Evolutionary conservation across 2,888 invertebrate species (phyloP).

Genomic region (Melieria crassipennis): DNA sequence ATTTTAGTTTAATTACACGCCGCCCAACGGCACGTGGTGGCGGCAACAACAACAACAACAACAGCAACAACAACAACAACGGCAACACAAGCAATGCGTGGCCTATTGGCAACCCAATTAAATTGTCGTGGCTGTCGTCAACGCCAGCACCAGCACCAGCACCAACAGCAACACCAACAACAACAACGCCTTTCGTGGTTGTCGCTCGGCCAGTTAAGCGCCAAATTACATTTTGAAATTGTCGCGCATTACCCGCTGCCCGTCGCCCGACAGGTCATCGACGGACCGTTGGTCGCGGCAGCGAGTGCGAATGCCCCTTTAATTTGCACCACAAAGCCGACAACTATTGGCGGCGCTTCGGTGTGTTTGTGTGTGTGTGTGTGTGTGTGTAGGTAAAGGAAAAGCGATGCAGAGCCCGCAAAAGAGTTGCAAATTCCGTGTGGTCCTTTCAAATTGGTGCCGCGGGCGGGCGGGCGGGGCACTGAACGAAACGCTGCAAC

Average conservation of each 20-base stretch:
- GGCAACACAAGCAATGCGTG: background rate
- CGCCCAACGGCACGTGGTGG: background rate
- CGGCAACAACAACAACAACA: too few relatives aligned
- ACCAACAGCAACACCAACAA: background rate
- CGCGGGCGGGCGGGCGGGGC: too few relatives aligned
- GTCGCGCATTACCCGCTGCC: conserved; percentile 8
- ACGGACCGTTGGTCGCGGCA: background rate
- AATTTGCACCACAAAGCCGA: background rate
- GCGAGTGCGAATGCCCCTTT: background rate
- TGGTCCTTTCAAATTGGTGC: too few relatives aligned
- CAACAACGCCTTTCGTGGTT: background rate
- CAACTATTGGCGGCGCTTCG: too few relatives aligned
- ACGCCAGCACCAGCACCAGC: background rate
- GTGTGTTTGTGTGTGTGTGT: background rate
- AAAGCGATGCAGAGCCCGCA: too few relatives aligned
- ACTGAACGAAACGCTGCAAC: too few relatives aligned
- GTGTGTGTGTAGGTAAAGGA: too few relatives aligned
- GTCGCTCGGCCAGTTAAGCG: conserved; percentile 22
- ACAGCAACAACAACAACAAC: background rate
- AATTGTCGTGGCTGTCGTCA: conserved; percentile 10
- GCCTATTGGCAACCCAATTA: conserved; percentile 21
- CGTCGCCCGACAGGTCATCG: background rate
- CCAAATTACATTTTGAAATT: conserved; percentile 27
- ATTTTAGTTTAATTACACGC: conserved; percentile 31
- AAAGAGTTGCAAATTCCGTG: too few relatives aligned